Percentiles rank a stretch among this genome's conserved stretches.
Evolutionary conservation across 2,888 invertebrate genomes (phyloP).

Genomic region (Macaria notata): DNA sequence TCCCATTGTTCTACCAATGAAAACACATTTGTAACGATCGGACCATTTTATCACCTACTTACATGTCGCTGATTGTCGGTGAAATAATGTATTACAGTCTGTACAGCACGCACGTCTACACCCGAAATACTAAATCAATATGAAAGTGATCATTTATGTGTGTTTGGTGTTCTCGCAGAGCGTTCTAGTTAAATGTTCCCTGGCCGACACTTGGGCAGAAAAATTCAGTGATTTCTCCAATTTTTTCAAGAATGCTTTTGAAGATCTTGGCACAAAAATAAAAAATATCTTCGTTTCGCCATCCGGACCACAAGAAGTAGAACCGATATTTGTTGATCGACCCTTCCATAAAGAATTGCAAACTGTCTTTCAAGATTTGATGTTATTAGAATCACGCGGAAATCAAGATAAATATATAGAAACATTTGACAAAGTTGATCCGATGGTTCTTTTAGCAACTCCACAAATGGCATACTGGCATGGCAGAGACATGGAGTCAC

Average conservation of each 20-base stretch:
- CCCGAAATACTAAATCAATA: constrained; percentile 13
- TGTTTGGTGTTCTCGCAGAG: constrained; percentile 32
- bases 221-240: constrained; percentile 28
- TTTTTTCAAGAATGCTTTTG: not conserved
- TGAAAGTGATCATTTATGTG: constrained; percentile 32
- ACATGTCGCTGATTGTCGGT: too few relatives aligned
- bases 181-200: constrained; percentile 36
- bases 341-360: constrained; percentile 2
- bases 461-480: constrained; percentile 55
- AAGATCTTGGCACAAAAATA: constrained; percentile 1
- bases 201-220: constrained; percentile 36
- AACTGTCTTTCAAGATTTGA: constrained; percentile 6
- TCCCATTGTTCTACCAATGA: constrained; percentile 30
- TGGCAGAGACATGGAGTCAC: constrained; percentile 56
- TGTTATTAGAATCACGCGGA: not conserved
- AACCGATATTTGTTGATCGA: constrained; percentile 1
- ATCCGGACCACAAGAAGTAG: not conserved
- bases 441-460: constrained; percentile 43
- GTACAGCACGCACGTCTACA: constrained; percentile 12
- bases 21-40: constrained; percentile 18
- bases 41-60: not conserved
- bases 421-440: not conserved
- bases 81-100: constrained; percentile 6
- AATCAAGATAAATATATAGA: not conserved
- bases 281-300: constrained; percentile 10